Conservation (phyloP, 2,113 vertebrate species). For the Protomyctophum bolini region DNA sequence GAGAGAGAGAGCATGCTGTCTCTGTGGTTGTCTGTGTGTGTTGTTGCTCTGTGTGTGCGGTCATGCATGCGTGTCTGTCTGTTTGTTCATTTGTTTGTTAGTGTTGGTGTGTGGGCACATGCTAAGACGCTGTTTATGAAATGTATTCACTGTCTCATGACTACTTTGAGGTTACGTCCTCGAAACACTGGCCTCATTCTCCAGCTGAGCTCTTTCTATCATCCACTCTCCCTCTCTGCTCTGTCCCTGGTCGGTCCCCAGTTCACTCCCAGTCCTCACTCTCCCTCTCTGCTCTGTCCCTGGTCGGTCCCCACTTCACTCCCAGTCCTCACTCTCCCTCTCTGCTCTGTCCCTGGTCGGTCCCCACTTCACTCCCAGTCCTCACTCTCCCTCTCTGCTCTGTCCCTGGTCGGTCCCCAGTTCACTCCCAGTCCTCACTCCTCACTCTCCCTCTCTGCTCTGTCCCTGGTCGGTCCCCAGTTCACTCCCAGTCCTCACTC, state of each 20-base stretch:
- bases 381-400: background rate
- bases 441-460: no score
- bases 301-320: conserved; percentile 42
- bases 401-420: background rate
- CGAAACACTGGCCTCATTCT: conserved; percentile 71
- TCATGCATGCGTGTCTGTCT: background rate
- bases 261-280: background rate
- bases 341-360: conserved; percentile 10
- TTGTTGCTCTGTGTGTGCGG: background rate
- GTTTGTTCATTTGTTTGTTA: conserved; percentile 11
- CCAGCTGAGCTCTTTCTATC: conserved; percentile 34
- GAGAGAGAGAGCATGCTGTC: background rate
- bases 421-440: background rate
- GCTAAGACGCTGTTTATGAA: conserved; percentile 64
- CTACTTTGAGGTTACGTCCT: conserved; percentile 63
- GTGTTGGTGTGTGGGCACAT: conserved; percentile 12
- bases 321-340: conserved; percentile 16
- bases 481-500: no score
- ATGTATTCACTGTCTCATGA: conserved; percentile 69
- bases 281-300: conserved; percentile 11
- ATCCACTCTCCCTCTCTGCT: background rate
- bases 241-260: background rate
- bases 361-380: conserved; percentile 42
- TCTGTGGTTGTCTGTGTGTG: background rate
- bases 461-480: no score